A percentile compares a stretch with the other conserved stretches of the same genome.
Evolutionary conservation across 1,140 invertebrate species (phyloP).

Genomic region (Patella vulgata): DNA sequence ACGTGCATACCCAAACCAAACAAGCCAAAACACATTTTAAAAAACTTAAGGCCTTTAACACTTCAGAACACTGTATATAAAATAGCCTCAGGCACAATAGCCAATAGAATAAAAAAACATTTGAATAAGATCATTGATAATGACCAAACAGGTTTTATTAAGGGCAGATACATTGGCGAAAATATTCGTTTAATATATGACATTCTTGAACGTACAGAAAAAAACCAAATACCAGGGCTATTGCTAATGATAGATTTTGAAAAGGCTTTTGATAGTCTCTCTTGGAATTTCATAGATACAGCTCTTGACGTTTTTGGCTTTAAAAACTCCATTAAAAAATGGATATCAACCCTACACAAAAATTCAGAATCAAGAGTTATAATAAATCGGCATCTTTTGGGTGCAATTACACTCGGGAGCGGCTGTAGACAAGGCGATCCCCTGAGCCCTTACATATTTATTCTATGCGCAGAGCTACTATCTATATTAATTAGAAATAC

Average conservation of each 20-base stretch:
- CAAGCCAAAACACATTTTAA: constrained; percentile 11
- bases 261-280: background rate
- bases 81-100: constrained; percentile 17
- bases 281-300: too few species aligned
- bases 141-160: constrained; percentile 24
- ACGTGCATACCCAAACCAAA: constrained; percentile 24
- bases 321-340: constrained; percentile 1
- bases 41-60: background rate
- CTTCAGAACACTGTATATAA: constrained; percentile 26
- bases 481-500: constrained; percentile 15
- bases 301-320: constrained; percentile 18
- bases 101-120: constrained; percentile 14
- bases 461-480: constrained; percentile 16
- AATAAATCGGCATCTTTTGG: constrained; percentile 7
- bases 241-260: constrained; percentile 18
- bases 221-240: constrained; percentile 19
- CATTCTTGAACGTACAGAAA: constrained; percentile 18
- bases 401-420: constrained; percentile 1
- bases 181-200: constrained; percentile 28
- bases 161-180: constrained; percentile 23
- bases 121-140: constrained; percentile 17
- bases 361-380: constrained; percentile 13
- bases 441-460: constrained; percentile 13
- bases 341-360: constrained; percentile 9
- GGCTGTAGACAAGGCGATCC: constrained; percentile 17